phyloP scores from a whole-genome alignment of 1,140 invertebrate species.

The Cecropterus lyciades region DNA sequence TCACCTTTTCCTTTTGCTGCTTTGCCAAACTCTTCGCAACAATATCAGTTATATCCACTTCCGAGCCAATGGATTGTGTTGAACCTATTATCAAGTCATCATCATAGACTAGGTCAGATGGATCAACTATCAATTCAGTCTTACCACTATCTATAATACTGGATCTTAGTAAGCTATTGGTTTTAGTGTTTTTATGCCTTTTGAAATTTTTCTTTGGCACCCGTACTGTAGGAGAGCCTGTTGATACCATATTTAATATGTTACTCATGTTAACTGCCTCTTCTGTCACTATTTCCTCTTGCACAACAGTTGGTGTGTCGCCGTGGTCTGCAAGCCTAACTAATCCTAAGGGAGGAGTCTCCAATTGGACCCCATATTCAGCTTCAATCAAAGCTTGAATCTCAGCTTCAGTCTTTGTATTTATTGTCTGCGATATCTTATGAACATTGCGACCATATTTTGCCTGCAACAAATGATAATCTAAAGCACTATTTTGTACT shows the following conservation, averaged over 20 bases:
- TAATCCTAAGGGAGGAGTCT: conserved; percentile 51
- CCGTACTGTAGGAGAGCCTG: conserved; percentile 80
- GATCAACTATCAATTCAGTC: conserved; percentile 44
- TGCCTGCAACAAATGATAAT: conserved; percentile 70
- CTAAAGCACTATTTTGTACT: no score
- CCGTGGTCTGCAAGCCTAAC: conserved; percentile 57
- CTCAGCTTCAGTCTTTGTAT: conserved; percentile 86
- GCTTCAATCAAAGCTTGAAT: conserved; percentile 82
- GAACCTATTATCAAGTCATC: conserved; percentile 64
- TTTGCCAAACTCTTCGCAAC: conserved; percentile 54
- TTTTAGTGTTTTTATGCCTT: conserved; percentile 51
- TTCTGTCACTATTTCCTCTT: conserved; percentile 73
- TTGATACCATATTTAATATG: conserved; percentile 83
- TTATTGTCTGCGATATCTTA: conserved; percentile 87
- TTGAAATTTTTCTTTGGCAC: conserved; percentile 49
- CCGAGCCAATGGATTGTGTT: conserved; percentile 59
- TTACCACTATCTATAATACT: conserved; percentile 18
- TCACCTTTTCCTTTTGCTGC: conserved; percentile 61
- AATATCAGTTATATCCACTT: conserved; percentile 49
- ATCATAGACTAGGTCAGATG: conserved; percentile 67
- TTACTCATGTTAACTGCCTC: conserved; percentile 81
- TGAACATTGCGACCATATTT: conserved; percentile 87
- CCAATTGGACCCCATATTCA: conserved; percentile 74
- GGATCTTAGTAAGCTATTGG: conserved; percentile 43
- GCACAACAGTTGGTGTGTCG: conserved; percentile 54